A percentile compares a stretch with the other conserved stretches of the same genome.
Evolutionary conservation across 2,888 invertebrate genomes (phyloP).

Genomic region (Pinctada fucata): DNA sequence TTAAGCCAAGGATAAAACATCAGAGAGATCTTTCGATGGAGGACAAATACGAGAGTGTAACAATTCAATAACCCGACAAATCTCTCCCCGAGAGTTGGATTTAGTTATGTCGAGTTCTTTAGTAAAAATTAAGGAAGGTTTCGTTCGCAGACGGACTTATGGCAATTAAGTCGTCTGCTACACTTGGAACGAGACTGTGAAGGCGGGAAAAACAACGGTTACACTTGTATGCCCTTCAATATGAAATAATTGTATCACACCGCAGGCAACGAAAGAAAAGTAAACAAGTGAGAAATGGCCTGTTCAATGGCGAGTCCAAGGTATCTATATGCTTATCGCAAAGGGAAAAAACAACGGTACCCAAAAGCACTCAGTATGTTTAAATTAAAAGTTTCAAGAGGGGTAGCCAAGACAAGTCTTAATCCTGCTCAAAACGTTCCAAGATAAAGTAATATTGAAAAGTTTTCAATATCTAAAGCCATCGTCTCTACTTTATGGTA

Average conservation of each 20-base stretch:
- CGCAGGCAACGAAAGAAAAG: slow-evolving; percentile 1
- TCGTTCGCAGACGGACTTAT: slow-evolving; percentile 29
- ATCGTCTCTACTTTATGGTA: neutral
- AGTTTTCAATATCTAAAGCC: slow-evolving; percentile 2
- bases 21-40: slow-evolving; percentile 31
- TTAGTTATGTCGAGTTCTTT: slow-evolving; percentile 23
- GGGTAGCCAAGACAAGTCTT: slow-evolving; percentile 15
- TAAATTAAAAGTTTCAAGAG: slow-evolving; percentile 23
- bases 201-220: slow-evolving; percentile 26
- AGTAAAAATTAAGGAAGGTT: slow-evolving; percentile 25
- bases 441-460: slow-evolving; percentile 28
- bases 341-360: neutral
- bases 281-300: slow-evolving; percentile 23
- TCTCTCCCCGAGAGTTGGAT: slow-evolving; percentile 27
- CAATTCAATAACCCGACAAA: slow-evolving; percentile 35
- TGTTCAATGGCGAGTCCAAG: neutral
- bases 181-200: slow-evolving; percentile 10
- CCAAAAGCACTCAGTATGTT: slow-evolving; percentile 3
- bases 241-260: slow-evolving; percentile 26
- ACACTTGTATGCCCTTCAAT: slow-evolving; percentile 9
- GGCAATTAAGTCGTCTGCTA: slow-evolving; percentile 39
- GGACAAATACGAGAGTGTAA: slow-evolving; percentile 35
- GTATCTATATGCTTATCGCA: slow-evolving; percentile 6
- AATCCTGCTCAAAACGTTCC: slow-evolving; percentile 21
- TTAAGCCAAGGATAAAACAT: slow-evolving; percentile 42